Base-by-base conservation (phyloP, 2,888 invertebrate species). In the Aphidius colemani region DNA sequence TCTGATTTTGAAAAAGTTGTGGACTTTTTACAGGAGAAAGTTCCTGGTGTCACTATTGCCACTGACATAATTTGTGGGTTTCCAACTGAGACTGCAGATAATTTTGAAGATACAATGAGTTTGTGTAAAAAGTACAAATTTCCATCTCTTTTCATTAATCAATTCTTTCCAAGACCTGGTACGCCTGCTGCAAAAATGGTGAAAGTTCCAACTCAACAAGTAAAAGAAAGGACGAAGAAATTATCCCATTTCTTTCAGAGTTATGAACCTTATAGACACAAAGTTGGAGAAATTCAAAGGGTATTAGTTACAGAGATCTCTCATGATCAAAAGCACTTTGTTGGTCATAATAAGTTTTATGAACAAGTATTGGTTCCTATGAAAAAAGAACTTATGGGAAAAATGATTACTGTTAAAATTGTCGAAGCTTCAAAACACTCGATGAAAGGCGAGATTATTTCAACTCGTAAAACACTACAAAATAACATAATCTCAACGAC, bases 61-160 rank as follows among this genome's bases (percentile, higher is more conserved):
- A 99, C 98, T 0, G 98, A 99, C 80, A 93, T 99, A 53, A 99
- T 99, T 75, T 98, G 98, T 82, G 98, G 98, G 0, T 99, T 98
- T 83, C 99, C 99, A 0, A 96, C 95, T 0, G 99, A 99, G 85
- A 96, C 94, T 0, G 92, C 91, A 53, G 82, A 84, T 9, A 94
- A 99, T 83, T 99, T 99, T 83, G 88, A 91, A 56, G 91, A 94
- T 68, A 98, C 97, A 0, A 84, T 97, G 85, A 79, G 85, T 0
- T 85, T 99, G 0, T 96, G 98, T 71, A 84, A 85, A 68, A 89
- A 93, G 78, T 93, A 97, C 82, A 88, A 90, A 72, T 99, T 99
- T 82, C 94, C 97, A 0, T 92, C 93, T 74, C 86, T 99, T 7
- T 99, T 98, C 82, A 98, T 98, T 75, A 99, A 99, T 85, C 98